Evolutionary conservation across 2,888 invertebrate genomes (phyloP).

Genomic region (Apantesis nais): DNA sequence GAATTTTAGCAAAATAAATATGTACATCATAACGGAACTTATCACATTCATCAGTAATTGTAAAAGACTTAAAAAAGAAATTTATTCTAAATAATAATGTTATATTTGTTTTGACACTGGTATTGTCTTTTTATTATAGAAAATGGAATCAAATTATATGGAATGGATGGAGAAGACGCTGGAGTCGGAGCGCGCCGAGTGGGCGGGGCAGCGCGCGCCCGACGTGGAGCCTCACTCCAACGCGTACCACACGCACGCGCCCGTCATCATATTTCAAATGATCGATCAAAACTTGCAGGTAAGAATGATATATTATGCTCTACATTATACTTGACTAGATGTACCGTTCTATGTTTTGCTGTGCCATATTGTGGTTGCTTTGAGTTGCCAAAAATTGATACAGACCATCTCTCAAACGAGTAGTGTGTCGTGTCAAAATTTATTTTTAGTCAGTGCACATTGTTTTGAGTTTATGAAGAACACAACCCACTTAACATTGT

Average conservation of each 20-base stretch:
- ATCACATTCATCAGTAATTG: background rate
- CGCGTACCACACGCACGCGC: constrained; percentile 96
- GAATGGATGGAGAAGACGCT: constrained; percentile 99
- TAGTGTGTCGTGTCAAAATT: too few relatives aligned
- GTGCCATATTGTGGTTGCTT: too few relatives aligned
- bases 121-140: constrained; percentile 67
- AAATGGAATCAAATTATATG: constrained; percentile 95
- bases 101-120: background rate
- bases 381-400: too few relatives aligned
- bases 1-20: background rate
- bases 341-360: too few relatives aligned
- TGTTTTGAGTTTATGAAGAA: too few relatives aligned
- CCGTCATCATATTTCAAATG: constrained; percentile 99
- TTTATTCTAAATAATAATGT: background rate
- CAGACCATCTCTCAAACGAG: too few relatives aligned
- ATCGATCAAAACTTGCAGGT: constrained; percentile 97
- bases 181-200: constrained; percentile 96
- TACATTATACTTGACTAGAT: too few relatives aligned
- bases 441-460: too few relatives aligned
- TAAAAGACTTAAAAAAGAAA: background rate
- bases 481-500: too few relatives aligned
- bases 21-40: background rate
- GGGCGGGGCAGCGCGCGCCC: constrained; percentile 92
- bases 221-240: constrained; percentile 92
- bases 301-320: background rate